A percentile compares a stretch with the other conserved stretches of the same genome.
Evolutionary conservation across 2,113 vertebrate genomes (phyloP).

Genomic region (Dendropsophus ebraccatus): DNA sequence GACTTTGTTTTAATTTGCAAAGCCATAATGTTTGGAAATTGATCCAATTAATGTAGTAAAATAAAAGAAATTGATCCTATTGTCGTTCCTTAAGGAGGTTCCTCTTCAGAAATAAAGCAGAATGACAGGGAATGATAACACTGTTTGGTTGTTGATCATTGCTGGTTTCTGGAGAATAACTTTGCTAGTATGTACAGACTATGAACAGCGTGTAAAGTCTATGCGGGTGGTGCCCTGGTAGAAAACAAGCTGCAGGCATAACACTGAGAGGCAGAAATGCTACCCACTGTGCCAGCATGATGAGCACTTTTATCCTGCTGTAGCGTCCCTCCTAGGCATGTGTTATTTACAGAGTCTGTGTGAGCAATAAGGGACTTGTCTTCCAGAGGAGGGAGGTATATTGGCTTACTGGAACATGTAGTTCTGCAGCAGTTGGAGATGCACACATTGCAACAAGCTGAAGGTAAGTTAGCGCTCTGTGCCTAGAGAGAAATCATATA

Average conservation of each 20-base stretch:
- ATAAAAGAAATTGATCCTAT: neutral
- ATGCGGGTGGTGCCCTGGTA: neutral
- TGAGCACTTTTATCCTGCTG: neutral
- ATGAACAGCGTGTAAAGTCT: neutral
- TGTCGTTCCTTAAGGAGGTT: too few species aligned
- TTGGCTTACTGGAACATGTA: neutral
- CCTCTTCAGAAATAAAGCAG: too few species aligned
- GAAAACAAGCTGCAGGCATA: constrained; percentile 1
- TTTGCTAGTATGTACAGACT: neutral
- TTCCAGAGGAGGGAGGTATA: neutral
- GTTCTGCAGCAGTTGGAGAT: neutral
- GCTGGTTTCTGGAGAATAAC: neutral
- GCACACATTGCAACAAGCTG: neutral
- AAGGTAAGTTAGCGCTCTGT: neutral
- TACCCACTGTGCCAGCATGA: neutral
- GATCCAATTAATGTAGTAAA: too few species aligned
- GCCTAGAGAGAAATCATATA: neutral
- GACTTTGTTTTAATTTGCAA: neutral
- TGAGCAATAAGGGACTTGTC: neutral
- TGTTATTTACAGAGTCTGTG: neutral
- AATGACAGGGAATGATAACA: neutral
- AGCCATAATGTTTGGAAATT: neutral
- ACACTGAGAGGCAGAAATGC: neutral
- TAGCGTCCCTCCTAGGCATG: neutral
- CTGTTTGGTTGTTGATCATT: neutral